These are phyloP conservation scores for Acrocephalus scirpaceus DNA, from an alignment of 2,797 vertebrate genomes.

Conservation along the genomic window DNA sequence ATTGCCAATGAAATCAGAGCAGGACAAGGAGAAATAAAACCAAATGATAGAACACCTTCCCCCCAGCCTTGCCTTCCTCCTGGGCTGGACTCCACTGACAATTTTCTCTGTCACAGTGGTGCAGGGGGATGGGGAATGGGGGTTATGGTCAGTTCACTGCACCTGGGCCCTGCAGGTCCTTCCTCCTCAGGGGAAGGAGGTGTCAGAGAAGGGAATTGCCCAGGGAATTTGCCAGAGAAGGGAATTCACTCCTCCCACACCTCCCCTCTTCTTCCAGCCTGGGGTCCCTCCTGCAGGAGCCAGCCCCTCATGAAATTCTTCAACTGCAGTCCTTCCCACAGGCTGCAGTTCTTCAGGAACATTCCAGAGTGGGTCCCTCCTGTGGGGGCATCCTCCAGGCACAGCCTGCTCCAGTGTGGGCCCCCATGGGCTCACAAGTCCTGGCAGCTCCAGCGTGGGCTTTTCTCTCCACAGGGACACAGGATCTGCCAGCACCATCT, in stretches of 20 bases:
- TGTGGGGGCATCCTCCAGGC: background rate
- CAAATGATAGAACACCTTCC: background rate
- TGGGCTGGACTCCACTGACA: background rate
- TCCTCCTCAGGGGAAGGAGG: background rate
- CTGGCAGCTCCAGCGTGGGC: background rate
- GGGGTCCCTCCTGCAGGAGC: background rate
- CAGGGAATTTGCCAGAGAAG: no score
- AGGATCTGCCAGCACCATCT: background rate
- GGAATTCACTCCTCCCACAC: background rate
- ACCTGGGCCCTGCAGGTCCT: background rate
- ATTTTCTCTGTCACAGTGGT: background rate
- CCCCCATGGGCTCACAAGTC: background rate
- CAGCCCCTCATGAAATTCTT: no score
- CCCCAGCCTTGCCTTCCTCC: background rate
- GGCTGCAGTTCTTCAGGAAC: background rate
- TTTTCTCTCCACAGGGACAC: background rate
- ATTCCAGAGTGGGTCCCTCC: rapidly evolving
- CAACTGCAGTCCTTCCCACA: background rate
- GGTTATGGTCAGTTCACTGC: background rate
- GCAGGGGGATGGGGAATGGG: background rate
- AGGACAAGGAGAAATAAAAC: background rate
- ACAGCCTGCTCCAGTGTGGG: background rate
- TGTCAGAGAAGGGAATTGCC: no score
- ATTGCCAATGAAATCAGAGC: background rate
- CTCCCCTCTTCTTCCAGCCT: background rate